These are phyloP conservation scores for Scaptomyza polygonia DNA, from an alignment of 2,888 invertebrate genomes.

Conservation along the genomic window DNA sequence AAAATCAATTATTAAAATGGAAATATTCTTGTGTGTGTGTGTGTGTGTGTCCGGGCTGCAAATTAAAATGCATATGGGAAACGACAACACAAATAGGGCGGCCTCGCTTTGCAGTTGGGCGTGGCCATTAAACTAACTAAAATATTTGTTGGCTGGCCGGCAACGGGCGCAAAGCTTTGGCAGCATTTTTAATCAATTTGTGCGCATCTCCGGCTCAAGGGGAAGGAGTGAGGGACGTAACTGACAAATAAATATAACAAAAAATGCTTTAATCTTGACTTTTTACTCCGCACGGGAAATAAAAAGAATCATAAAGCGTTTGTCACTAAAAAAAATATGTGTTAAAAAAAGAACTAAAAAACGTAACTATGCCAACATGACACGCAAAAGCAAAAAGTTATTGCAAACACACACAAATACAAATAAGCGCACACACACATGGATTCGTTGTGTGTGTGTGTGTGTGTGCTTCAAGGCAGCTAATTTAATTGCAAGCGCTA, in stretches of 20 bases:
- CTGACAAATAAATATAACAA: conserved; percentile 52
- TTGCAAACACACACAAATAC: conserved; percentile 13
- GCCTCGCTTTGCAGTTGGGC: conserved; percentile 14
- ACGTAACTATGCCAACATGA: conserved; percentile 44
- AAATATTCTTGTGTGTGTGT: conserved; percentile 52
- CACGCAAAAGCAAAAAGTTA: conserved; percentile 47
- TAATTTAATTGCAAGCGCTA: conserved; percentile 68
- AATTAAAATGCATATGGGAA: conserved; percentile 62
- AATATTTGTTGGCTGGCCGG: conserved; percentile 54
- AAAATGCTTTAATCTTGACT: conserved; percentile 52
- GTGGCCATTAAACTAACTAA: conserved; percentile 54
- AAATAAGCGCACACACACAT: conserved; percentile 6
- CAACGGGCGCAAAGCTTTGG: conserved; percentile 46
- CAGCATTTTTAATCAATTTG: conserved; percentile 73
- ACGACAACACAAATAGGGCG: conserved; percentile 55
- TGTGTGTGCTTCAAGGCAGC: conserved; percentile 39
- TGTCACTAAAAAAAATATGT: conserved; percentile 15
- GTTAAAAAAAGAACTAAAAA: conserved; percentile 8
- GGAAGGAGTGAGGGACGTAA: conserved; percentile 4
- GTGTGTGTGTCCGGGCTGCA: conserved; percentile 26
- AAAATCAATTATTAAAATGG: conserved; percentile 77
- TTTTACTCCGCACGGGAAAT: conserved; percentile 16
- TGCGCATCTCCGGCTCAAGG: conserved; percentile 4
- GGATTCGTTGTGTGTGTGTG: conserved; percentile 4
- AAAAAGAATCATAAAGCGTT: conserved; percentile 43